Evolutionary conservation across 2,888 invertebrate genomes (phyloP), one percentile per base, ranked within the genome.

Genomic region (Drepanosiphum platanoidis): DNA sequence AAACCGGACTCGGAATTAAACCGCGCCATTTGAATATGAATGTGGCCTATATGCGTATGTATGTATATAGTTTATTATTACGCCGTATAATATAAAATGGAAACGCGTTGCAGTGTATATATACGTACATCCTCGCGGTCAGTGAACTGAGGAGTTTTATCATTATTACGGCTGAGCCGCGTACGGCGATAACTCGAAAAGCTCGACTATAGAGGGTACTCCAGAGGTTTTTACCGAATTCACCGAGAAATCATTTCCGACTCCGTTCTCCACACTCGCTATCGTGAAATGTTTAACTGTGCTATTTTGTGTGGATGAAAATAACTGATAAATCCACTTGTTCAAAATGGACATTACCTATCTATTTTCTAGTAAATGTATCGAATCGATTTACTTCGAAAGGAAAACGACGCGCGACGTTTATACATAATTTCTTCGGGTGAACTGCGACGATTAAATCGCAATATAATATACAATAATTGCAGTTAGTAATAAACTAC

Each of bases 11-110:
- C 27, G 64, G 83, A 66, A 66, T 74, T 74, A 83, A 64, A 74
- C 34, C 68, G 30, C 52, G 66, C 83, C 32, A 83, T 83, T 83
- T 83, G 66, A 83, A 83, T 83, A 83, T 83, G 83, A 83, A 83
- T 83, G 74, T 36, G 39, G 36, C 52, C 58, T 42, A 42, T 58
- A 46, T 52, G 36, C 27, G 32, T 66, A 61, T 18, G 9, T n/a
- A 78, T 64, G 27, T 46, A 46, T 46, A 46, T 46, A 46, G 11
- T 46, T 46, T n/a, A 42, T 42, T 42, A 61, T 22, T 61, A 27
- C 18, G 52, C 61, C 3, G 30, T 22, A 18, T 52, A 52, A 18
- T 18, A 52, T 52, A 52, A 18, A 61, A 42, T 15, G 39, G 27
- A 52, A 27, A 27, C 27, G 64, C 64, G 30, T 30, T 52, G 34